Conservation (phyloP, 2,797 vertebrate genomes). For the Crocodylus rhombifer region DNA sequence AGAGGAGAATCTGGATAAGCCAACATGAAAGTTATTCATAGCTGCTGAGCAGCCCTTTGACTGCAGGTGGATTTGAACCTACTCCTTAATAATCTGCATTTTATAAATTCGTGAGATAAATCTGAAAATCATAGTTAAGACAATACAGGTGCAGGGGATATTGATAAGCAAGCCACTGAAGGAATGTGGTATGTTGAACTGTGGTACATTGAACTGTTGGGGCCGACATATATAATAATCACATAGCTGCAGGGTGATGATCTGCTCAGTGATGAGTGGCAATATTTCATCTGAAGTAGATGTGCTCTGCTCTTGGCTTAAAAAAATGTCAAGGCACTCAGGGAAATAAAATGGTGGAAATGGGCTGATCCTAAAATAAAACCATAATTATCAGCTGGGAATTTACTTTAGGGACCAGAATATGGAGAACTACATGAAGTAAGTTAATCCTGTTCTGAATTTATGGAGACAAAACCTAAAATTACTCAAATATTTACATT, state of each 20-base stretch:
- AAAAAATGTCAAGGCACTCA: background rate
- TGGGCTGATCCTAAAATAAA: background rate
- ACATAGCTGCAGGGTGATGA: background rate
- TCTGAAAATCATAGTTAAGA: background rate
- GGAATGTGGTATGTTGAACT: background rate
- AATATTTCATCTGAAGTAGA: background rate
- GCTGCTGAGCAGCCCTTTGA: background rate
- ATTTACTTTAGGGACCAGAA: constrained; percentile 40
- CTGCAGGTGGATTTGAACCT: background rate
- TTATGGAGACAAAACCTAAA: constrained; percentile 63
- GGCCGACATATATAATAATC: background rate
- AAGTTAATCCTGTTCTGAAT: constrained; percentile 46
- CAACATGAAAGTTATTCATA: background rate
- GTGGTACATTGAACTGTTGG: background rate
- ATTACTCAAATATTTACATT: constrained; percentile 77
- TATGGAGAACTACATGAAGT: constrained; percentile 43
- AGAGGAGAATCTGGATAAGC: background rate
- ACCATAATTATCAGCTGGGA: background rate
- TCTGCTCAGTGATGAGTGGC: background rate
- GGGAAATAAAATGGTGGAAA: background rate
- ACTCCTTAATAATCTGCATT: background rate
- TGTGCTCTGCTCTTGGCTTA: background rate
- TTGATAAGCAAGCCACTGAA: background rate
- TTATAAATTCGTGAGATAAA: background rate
- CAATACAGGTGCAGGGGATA: rapidly evolving